Percentiles rank a stretch among this genome's conserved stretches.
Conservation (phyloP, 1,140 invertebrate genomes). For the Eciton burchellii region DNA sequence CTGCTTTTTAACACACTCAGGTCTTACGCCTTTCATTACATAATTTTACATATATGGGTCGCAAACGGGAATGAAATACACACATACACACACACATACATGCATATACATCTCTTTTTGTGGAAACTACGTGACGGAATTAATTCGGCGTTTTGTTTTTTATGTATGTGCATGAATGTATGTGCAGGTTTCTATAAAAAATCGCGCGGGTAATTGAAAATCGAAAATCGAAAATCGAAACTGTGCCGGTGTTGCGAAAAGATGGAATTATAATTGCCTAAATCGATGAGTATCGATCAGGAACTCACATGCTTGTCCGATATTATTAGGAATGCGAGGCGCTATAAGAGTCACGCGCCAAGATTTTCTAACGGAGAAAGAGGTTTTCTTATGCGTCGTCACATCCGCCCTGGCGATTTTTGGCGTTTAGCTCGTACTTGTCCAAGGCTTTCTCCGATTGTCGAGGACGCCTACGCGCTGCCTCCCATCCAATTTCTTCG, state of each 20-base stretch:
- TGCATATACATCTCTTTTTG: background rate
- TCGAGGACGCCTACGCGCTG: background rate
- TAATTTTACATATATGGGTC: slow-evolving; percentile 52
- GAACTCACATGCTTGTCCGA: background rate
- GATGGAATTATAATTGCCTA: slow-evolving; percentile 1
- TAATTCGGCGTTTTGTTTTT: slow-evolving; percentile 23
- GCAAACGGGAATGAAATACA: slow-evolving; percentile 45
- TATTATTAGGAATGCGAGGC: background rate
- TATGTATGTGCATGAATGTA: too few species aligned
- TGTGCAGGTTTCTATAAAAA: background rate
- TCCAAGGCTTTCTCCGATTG: too few species aligned
- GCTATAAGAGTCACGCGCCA: background rate
- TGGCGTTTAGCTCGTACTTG: too few species aligned
- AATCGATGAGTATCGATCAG: background rate
- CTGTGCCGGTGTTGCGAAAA: background rate
- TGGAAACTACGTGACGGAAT: slow-evolving; percentile 21
- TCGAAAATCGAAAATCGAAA: background rate
- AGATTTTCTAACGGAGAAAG: too few species aligned
- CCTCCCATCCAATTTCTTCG: background rate
- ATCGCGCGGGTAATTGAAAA: background rate
- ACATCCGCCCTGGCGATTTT: too few species aligned
- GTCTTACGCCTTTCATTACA: slow-evolving; percentile 45
- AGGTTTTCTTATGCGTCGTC: too few species aligned
- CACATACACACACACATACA: too few species aligned
- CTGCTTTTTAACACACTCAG: slow-evolving; percentile 68